Conservation (phyloP, 2,113 vertebrate genomes). For the Ivindomyrus marchei region DNA sequence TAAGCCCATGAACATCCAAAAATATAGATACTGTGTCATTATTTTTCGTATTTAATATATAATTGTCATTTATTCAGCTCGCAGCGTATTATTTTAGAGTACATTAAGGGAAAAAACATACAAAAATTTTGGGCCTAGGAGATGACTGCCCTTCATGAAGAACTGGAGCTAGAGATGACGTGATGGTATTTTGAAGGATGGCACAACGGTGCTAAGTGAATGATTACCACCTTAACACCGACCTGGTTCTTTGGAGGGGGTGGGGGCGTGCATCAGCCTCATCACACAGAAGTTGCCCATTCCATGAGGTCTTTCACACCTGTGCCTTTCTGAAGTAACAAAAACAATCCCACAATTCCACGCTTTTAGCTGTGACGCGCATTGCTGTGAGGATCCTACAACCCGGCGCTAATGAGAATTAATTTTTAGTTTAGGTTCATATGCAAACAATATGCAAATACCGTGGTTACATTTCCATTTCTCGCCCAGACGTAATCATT, state of each 20-base stretch:
- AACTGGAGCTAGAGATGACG: background rate
- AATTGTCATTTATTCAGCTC: background rate
- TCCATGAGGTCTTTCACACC: background rate
- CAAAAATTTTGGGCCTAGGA: background rate
- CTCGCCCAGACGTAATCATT: background rate
- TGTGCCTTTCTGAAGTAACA: background rate
- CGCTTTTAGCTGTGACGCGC: background rate
- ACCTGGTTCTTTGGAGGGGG: background rate
- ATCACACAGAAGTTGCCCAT: background rate
- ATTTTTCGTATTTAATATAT: background rate
- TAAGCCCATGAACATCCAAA: background rate
- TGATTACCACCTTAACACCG: background rate
- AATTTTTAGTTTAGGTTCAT: background rate
- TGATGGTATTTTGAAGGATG: background rate
- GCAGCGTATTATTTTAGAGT: background rate
- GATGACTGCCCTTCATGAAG: background rate
- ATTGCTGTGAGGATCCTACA: background rate
- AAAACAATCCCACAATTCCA: background rate
- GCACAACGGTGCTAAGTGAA: background rate
- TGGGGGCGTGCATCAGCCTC: background rate
- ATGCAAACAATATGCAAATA: background rate
- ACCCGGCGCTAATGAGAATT: background rate
- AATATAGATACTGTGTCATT: background rate
- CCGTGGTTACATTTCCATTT: background rate
- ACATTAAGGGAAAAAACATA: background rate